phyloP scores from a whole-genome alignment of 2,113 vertebrate genomes.

The Cyprinodon variegatus region DNA sequence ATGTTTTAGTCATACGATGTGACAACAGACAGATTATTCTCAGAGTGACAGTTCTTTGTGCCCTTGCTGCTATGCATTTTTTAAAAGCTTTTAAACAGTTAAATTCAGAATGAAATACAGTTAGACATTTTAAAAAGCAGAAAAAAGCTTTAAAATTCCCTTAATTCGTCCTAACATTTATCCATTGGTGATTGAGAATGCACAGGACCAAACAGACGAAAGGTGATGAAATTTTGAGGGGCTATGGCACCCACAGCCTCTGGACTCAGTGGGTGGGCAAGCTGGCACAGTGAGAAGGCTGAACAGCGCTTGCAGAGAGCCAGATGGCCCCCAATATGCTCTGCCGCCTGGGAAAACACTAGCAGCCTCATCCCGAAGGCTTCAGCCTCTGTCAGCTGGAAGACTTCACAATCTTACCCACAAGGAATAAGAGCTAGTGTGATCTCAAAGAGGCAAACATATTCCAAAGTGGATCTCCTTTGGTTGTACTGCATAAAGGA shows the following conservation, averaged over 20 bases:
- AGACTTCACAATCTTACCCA: slow-evolving; percentile 33
- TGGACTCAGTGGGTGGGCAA: slow-evolving; percentile 52
- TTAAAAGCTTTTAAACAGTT: slow-evolving; percentile 6
- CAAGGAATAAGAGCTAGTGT: not conserved
- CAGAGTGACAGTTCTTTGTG: slow-evolving; percentile 38
- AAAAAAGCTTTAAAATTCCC: not conserved
- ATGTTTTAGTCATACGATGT: slow-evolving; percentile 45
- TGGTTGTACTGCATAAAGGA: not conserved
- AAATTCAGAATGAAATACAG: not conserved
- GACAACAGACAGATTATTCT: slow-evolving; percentile 59
- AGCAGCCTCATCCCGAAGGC: slow-evolving; percentile 46
- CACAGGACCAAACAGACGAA: slow-evolving; percentile 17
- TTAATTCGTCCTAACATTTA: not conserved
- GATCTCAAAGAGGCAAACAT: slow-evolving; percentile 1
- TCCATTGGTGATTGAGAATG: not conserved
- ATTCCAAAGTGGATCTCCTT: slow-evolving; percentile 6
- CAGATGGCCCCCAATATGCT: slow-evolving; percentile 73
- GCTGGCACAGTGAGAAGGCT: slow-evolving; percentile 26
- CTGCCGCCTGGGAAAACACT: slow-evolving; percentile 52
- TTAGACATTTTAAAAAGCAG: not conserved
- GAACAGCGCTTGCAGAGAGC: slow-evolving; percentile 37
- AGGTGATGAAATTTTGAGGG: slow-evolving; percentile 27
- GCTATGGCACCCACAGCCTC: slow-evolving; percentile 28
- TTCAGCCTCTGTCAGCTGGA: slow-evolving; percentile 41
- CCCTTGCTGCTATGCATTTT: slow-evolving; percentile 27